Conservation (phyloP, 2,888 invertebrate genomes). For the Odontocolon sp. region DNA sequence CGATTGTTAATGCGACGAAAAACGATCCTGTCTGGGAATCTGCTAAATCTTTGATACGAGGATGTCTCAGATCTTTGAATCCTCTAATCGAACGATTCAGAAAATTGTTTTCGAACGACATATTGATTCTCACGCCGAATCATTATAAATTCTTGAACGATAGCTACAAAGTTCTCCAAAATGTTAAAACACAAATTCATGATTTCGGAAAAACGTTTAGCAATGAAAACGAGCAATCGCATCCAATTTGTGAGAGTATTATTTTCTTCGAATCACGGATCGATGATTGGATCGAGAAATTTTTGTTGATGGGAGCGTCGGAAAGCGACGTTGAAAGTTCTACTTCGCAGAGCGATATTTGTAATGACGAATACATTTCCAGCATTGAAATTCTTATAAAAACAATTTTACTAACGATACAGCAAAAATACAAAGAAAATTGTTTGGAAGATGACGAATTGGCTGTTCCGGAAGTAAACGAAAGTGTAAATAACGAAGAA, state of each 20-base stretch:
- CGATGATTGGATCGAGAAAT: slow-evolving; percentile 53
- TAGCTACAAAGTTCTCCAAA: slow-evolving; percentile 59
- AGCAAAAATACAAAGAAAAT: slow-evolving; percentile 83
- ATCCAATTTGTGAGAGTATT: slow-evolving; percentile 73
- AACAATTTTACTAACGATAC: slow-evolving; percentile 83
- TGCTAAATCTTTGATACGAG: slow-evolving; percentile 65
- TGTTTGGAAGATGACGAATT: slow-evolving; percentile 74
- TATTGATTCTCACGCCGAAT: slow-evolving; percentile 64
- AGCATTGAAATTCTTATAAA: slow-evolving; percentile 82
- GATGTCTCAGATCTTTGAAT: slow-evolving; percentile 62
- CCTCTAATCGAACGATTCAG: slow-evolving; percentile 63
- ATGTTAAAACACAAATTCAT: slow-evolving; percentile 53
- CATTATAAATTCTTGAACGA: slow-evolving; percentile 69
- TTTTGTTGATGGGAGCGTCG: slow-evolving; percentile 74
- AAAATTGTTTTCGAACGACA: slow-evolving; percentile 39
- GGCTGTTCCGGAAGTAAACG: slow-evolving; percentile 76
- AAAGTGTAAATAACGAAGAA: slow-evolving; percentile 70
- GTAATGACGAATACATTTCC: slow-evolving; percentile 62
- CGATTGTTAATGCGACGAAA: slow-evolving; percentile 70
- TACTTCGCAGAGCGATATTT: slow-evolving; percentile 68
- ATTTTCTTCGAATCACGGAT: slow-evolving; percentile 64
- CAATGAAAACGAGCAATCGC: slow-evolving; percentile 56
- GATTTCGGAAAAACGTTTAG: slow-evolving; percentile 64
- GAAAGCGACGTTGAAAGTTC: slow-evolving; percentile 22
- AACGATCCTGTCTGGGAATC: slow-evolving; percentile 69